Percentiles rank a stretch among this genome's conserved stretches.
Conservation (phyloP, 2,797 vertebrate genomes). For the Semotilus atromaculatus region DNA sequence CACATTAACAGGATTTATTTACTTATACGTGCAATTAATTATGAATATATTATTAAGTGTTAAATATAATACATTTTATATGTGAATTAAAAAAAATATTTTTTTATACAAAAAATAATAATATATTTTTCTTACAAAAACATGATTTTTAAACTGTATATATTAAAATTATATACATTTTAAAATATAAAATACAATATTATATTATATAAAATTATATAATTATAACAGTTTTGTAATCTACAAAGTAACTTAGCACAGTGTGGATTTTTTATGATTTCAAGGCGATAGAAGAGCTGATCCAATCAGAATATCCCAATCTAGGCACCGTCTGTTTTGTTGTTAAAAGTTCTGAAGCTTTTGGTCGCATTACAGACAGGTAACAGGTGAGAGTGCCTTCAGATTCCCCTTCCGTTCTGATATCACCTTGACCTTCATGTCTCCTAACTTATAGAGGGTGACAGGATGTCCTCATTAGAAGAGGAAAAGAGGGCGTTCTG, state of each 20-base stretch:
- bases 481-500: conserved; percentile 51
- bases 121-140: no score
- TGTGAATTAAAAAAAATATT: no score
- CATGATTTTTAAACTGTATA: no score
- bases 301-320: neutral
- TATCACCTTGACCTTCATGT: conserved; percentile 59
- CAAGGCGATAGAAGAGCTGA: neutral
- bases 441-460: conserved; percentile 52
- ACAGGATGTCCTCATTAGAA: conserved; percentile 59
- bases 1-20: neutral
- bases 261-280: neutral
- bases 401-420: conserved; percentile 29
- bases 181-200: no score
- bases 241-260: neutral
- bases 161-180: no score
- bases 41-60: no score
- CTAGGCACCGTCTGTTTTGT: neutral
- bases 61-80: neutral
- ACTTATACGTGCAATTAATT: neutral
- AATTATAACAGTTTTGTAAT: no score
- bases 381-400: conserved; percentile 7
- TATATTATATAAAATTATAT: no score
- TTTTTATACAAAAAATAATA: no score
- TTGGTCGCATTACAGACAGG: neutral
- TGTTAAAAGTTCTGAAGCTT: neutral